Base-by-base conservation (phyloP, 2,113 vertebrate genomes). In the Laterallus jamaicensis region DNA sequence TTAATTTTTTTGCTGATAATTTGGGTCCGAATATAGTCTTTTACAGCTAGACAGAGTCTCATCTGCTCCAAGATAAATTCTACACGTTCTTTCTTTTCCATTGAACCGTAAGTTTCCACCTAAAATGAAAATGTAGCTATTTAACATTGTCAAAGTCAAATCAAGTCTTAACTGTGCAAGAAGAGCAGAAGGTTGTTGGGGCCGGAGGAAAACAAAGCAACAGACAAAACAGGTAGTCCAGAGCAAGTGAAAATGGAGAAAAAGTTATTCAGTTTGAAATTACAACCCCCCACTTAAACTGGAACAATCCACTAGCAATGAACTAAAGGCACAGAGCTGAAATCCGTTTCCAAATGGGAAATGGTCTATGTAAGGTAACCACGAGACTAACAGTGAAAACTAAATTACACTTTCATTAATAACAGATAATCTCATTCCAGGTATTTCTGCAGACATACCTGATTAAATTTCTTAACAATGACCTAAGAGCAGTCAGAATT, bases 1-100 rank as follows among this genome's bases (percentile, higher is more conserved):
- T 99, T 99, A 63, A 99, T 99, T 98, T 99, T 99, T 98, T 99
- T 99, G 98, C 99, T 99, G 97, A 99, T 99, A 97, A 99, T 99
- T 93, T 99, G 99, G 54, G 99, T 99, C 55, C 99, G 99, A 95
- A 99, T 99, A 87, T 99, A 99, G 96, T 99, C 99, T 92, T 99
- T 99, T 60, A 99, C 99, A 39, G 99, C 99, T 37, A 99, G 97
- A 96, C 99, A 99, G 88, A 99, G 98, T 94, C 99, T 98, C 99
- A 99, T 99, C 95, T 99, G 99, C 95, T 99, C 99, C 97, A 99
- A 96, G 95, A 99, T 99, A 89, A 99, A 99, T 94, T 99, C 99
- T 80, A 98, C 99, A 91, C 99, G 99, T 95, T 99, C 99, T 50
- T 99, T 99, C 97, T 99, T 99, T 97, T 99, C 99, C 99, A 99